Evolutionary conservation across 2,888 invertebrate genomes (phyloP).

Genomic region (Protonemura montana): DNA sequence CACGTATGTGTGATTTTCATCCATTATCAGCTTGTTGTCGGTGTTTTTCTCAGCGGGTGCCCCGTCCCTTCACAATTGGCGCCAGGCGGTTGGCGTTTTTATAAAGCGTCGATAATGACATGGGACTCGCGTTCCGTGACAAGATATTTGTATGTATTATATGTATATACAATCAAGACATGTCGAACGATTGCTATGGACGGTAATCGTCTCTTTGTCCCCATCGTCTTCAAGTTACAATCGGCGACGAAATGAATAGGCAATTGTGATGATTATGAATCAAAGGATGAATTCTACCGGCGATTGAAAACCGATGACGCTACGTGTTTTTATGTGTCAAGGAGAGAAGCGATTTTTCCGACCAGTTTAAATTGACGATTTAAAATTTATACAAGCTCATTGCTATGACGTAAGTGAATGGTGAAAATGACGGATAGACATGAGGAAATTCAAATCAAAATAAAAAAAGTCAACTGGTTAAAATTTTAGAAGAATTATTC

Average conservation of each 20-base stretch:
- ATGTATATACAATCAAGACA: conserved; percentile 1
- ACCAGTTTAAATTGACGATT: conserved; percentile 7
- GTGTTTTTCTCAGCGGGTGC: neutral
- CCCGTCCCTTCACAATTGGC: neutral
- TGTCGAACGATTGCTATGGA: neutral
- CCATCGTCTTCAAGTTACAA: neutral
- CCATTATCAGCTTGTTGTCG: neutral
- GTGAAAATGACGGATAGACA: conserved; percentile 1
- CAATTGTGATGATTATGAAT: neutral
- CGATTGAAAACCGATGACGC: neutral
- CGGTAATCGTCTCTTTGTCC: neutral
- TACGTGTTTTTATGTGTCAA: neutral
- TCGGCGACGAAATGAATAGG: neutral
- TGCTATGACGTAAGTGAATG: neutral
- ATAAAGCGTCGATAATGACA: neutral
- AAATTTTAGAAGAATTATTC: neutral
- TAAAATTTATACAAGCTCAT: neutral
- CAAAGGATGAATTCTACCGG: neutral
- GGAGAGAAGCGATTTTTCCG: neutral
- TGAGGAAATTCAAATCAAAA: neutral
- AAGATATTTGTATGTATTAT: conserved; percentile 12
- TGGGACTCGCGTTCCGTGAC: neutral
- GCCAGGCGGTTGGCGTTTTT: neutral
- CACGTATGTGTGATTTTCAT: neutral
- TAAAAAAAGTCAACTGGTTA: neutral